Evolutionary conservation across 2,888 invertebrate species (phyloP), one percentile per base, ranked within the genome.

Genomic region (Eupithecia subfuscata): DNA sequence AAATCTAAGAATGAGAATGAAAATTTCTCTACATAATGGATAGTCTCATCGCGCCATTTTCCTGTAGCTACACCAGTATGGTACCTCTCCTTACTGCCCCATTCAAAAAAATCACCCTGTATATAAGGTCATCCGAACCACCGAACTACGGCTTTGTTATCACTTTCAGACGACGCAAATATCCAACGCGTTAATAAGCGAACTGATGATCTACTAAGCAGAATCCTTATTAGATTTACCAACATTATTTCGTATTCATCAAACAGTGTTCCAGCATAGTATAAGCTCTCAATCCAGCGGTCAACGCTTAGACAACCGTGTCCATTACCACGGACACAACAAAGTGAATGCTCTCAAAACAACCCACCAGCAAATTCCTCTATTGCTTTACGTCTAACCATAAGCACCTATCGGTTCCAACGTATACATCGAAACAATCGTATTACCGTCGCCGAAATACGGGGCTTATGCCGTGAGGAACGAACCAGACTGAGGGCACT

Each of bases 401-500:
- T 79, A 80, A 82, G 78, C 82, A 79, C 79, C 79, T 77, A 80
- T 82, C 81, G 77, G 79, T 82, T 82, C 79, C 79, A 79, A 76
- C 79, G 77, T 77, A n/a, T n/a, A 81, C 81, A 81, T 80, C 80
- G 79, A 82, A 85, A 84, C 83, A 87, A 88, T 87, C 85, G 85
- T 86, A 84, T 86, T 86, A 86, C 81, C 83, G 82, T 82, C 82
- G 80, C 83, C 84, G 83, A 87, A 87, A 88, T 84, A 84, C 85
- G 84, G 85, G 85, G 81, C 82, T 83, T 83, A 82, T 83, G 82
- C 81, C 84, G 82, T 81, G 83, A 83, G 84, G 84, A 74, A 84
- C 85, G 82, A 80, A 80, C 86, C 84, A 87, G 90, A 91, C 88
- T 89, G 86, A 90, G 89, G 90, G 90, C 91, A 90, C 91, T 94